Evolutionary conservation across 2,888 invertebrate genomes (phyloP).

Genomic region (Oscheius sp.): DNA sequence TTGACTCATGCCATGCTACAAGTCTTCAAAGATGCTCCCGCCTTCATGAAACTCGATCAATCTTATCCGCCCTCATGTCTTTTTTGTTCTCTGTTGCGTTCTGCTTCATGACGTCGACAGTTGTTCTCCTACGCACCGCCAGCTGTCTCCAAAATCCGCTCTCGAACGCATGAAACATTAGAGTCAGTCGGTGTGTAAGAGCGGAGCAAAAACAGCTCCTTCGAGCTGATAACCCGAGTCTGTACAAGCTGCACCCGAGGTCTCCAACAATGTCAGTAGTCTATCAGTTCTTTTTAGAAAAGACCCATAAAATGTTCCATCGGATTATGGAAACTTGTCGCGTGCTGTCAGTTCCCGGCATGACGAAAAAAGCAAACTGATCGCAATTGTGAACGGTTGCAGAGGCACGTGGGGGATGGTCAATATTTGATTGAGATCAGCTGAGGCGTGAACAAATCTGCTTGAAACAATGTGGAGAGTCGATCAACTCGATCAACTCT

Average conservation of each 20-base stretch:
- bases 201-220: slow-evolving; percentile 19
- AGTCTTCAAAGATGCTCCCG: neutral
- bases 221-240: neutral
- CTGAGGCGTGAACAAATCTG: slow-evolving; percentile 10
- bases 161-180: slow-evolving; percentile 23
- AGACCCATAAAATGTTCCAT: neutral
- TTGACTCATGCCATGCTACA: neutral
- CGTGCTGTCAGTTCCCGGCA: neutral
- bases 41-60: neutral
- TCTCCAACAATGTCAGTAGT: neutral
- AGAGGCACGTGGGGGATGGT: slow-evolving; percentile 22
- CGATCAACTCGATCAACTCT: neutral
- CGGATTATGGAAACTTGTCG: slow-evolving; percentile 22
- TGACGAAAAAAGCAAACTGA: neutral
- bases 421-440: slow-evolving; percentile 35
- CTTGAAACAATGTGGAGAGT: neutral
- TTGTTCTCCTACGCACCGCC: slow-evolving; percentile 17
- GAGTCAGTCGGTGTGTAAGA: neutral
- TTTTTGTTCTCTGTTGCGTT: slow-evolving; percentile 22
- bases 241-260: slow-evolving; percentile 13
- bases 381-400: neutral
- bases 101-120: slow-evolving; percentile 4
- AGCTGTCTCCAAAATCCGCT: neutral
- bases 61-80: neutral
- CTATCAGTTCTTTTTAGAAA: neutral